Percentiles rank a stretch among this genome's conserved stretches.
Conservation (phyloP, 2,113 vertebrate genomes). For the Python bivittatus region DNA sequence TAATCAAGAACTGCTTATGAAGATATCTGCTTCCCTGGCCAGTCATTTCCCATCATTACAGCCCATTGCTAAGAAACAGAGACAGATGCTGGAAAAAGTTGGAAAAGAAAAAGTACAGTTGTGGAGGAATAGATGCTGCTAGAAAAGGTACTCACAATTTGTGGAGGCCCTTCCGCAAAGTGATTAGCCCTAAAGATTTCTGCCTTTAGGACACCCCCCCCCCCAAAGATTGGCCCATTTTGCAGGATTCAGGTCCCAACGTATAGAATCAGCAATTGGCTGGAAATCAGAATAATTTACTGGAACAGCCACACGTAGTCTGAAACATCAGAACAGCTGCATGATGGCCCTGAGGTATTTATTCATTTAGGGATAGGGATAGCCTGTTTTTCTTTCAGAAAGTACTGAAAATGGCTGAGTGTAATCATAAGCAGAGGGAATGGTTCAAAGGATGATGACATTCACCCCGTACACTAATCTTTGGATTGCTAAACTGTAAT, state of each 20-base stretch:
- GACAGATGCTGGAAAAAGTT: background rate
- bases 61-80: background rate
- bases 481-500: too few species aligned
- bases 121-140: background rate
- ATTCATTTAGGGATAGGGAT: background rate
- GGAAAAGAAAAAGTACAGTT: background rate
- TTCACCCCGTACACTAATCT: background rate
- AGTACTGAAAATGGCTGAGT: background rate
- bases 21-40: background rate
- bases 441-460: background rate
- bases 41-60: background rate
- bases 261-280: background rate
- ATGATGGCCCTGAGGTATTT: background rate
- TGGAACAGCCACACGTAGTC: background rate
- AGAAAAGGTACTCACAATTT: background rate
- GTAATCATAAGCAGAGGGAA: background rate
- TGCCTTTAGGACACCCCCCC: background rate
- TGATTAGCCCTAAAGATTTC: background rate
- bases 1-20: slow-evolving; percentile 39
- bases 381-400: background rate
- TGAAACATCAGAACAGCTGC: background rate
- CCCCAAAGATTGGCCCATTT: background rate
- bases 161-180: background rate
- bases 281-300: background rate
- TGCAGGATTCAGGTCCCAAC: too few species aligned